A percentile compares a stretch with the other conserved stretches of the same genome.
Conservation (phyloP, 2,797 vertebrate genomes). For the Manis pentadactyla region DNA sequence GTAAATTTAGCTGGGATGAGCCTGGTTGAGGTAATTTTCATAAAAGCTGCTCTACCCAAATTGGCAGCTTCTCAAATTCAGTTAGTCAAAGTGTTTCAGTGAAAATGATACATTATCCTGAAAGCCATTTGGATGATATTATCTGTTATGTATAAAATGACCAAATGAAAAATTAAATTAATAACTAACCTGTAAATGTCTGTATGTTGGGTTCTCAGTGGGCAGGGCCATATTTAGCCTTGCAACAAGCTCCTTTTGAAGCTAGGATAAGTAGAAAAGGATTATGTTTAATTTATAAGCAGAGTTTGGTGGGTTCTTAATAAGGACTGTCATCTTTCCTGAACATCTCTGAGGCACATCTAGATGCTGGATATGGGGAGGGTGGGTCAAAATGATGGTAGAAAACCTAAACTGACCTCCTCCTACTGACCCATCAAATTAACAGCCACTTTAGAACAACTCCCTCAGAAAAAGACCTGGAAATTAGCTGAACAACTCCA, state of each 20-base stretch:
- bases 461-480: background rate
- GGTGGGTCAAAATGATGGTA: background rate
- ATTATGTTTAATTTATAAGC: background rate
- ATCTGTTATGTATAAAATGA: constrained; percentile 25
- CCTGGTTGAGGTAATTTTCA: constrained; percentile 75
- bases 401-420: background rate
- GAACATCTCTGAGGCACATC: background rate
- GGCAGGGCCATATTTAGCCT: background rate
- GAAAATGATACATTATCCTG: constrained; percentile 70
- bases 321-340: background rate
- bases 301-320: background rate
- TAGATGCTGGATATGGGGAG: background rate
- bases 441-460: background rate
- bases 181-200: background rate
- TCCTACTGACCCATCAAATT: background rate
- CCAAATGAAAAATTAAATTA: constrained; percentile 38
- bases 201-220: background rate
- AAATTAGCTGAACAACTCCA: background rate
- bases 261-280: background rate
- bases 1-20: constrained; percentile 67
- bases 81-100: constrained; percentile 72
- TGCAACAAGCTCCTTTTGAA: background rate
- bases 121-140: constrained; percentile 71
- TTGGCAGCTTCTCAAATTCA: constrained; percentile 39
- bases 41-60: constrained; percentile 76